Evolutionary conservation across 2,888 invertebrate genomes (phyloP), one percentile per base, ranked within the genome.

Genomic region (Eristalis intricaria): DNA sequence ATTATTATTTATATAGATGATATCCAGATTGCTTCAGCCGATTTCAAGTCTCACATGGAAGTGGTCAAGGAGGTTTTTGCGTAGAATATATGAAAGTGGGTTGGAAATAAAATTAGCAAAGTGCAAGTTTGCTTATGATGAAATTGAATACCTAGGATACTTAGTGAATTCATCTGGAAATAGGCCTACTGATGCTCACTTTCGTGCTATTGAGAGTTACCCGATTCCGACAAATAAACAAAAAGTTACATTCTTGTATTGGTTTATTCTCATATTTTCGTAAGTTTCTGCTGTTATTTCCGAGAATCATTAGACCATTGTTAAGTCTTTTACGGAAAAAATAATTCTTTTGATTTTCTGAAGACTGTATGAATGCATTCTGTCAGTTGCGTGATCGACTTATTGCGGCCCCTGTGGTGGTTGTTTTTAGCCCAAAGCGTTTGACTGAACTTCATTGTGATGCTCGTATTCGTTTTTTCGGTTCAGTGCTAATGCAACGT

Each of bases 401-500:
- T 13, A 43, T 82, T n/a, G 38, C 70, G 1, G 35, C 89, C 4
- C 90, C 90, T n/a, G 88, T 91, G 26, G 79, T 92, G 22, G 86
- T 90, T 4, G 79, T 92, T 10, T 92, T 90, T 78, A 86, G 90
- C 58, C 90, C 90, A 11, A 73, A 77, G 66, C 65, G 68, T 5
- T 84, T 89, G 50, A 90, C 90, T 13, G 90, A 91, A 82, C 66
- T 91, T 7, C 91, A 92, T 75, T 90, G 90, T 2, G 91, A 91
- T 83, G 90, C 91, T 4, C 90, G 90, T 75, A 40, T 81, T 1
- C 10, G 83, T 1, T 91, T 91, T 0, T 88, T 90, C 64, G 91
- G 91, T 19, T 19, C 74, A 22, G 89, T 90, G 0, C 23, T 88
- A 23, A 56, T 86, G 29, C 73, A 74, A 2, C 68, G 61, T 29